phyloP scores from a whole-genome alignment of 1,140 invertebrate species.

The Camponotus vicinus region DNA sequence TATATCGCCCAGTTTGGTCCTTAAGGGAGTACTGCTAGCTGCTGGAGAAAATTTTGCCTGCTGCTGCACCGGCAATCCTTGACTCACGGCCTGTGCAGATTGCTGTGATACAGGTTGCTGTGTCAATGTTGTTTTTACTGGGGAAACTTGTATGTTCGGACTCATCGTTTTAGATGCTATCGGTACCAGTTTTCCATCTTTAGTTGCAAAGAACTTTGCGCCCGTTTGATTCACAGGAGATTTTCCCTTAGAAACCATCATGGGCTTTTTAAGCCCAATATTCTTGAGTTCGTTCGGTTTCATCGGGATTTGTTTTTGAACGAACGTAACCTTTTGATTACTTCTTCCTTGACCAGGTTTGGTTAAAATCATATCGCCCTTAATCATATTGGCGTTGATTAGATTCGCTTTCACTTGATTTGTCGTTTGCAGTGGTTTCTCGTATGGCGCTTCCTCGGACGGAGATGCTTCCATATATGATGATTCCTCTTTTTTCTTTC shows the following conservation, averaged over 20 bases:
- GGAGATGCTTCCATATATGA: conserved; percentile 53
- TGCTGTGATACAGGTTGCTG: conserved; percentile 52
- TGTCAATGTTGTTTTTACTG: conserved; percentile 52
- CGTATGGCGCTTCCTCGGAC: conserved; percentile 58
- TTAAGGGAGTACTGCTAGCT: conserved; percentile 47
- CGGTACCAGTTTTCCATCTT: conserved; percentile 78
- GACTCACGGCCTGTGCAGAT: conserved; percentile 55
- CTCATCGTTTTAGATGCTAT: conserved; percentile 65
- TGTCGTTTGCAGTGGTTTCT: conserved; percentile 82
- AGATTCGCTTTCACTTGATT: conserved; percentile 84
- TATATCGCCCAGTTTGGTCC: conserved; percentile 77
- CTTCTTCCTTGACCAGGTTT: conserved; percentile 81
- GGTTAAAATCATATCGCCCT: conserved; percentile 84
- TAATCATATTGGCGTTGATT: conserved; percentile 84
- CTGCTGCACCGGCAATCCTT: conserved; percentile 53
- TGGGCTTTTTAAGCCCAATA: conserved; percentile 75
- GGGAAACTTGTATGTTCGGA: conserved; percentile 25
- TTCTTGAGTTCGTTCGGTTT: conserved; percentile 80
- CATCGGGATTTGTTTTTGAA: conserved; percentile 82
- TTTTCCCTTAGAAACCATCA: conserved; percentile 79
- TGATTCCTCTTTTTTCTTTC: conserved; percentile 81
- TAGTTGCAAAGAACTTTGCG: conserved; percentile 73
- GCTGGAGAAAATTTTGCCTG: conserved; percentile 51
- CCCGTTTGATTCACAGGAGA: conserved; percentile 67
- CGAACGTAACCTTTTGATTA: conserved; percentile 81